Evolutionary conservation across 2,888 invertebrate species (phyloP).

Genomic region (Vesta saturnalis): DNA sequence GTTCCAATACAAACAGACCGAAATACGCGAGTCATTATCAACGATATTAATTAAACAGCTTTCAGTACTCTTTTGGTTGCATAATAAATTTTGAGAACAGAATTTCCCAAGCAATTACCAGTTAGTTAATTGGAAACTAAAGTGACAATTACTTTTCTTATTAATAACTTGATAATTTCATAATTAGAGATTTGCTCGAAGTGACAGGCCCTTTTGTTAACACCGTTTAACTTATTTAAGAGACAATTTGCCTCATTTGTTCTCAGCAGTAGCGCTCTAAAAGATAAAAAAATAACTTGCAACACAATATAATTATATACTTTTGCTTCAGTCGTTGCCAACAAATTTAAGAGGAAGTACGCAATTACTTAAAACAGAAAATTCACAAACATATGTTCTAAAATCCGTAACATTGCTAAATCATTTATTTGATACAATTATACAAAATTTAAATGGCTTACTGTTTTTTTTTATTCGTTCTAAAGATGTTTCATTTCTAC

Average conservation of each 20-base stretch:
- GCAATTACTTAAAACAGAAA: conserved; percentile 17
- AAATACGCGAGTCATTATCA: conserved; percentile 36
- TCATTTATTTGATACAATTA: not conserved
- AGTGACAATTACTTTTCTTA: conserved; percentile 60
- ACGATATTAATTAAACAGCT: conserved; percentile 38
- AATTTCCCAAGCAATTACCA: conserved; percentile 53
- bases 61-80: conserved; percentile 37
- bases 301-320: conserved; percentile 32
- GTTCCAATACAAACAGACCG: conserved; percentile 32
- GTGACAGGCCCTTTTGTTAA: conserved; percentile 49
- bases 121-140: conserved; percentile 60
- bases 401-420: not conserved
- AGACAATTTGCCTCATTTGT: conserved; percentile 49
- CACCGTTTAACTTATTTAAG: conserved; percentile 48
- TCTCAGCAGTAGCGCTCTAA: conserved; percentile 30
- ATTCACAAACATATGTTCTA: not conserved
- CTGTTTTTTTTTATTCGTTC: too few relatives aligned
- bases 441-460: too few relatives aligned
- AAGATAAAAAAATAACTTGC: conserved; percentile 33
- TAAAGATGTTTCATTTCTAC: too few relatives aligned
- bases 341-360: conserved; percentile 12
- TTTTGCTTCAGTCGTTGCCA: conserved; percentile 15
- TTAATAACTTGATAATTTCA: conserved; percentile 57
- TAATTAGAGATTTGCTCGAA: conserved; percentile 59
- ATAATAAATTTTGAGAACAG: conserved; percentile 33